Evolutionary conservation across 2,888 invertebrate genomes (phyloP), one percentile per base, ranked within the genome.

Genomic region (Baccha elongata): DNA sequence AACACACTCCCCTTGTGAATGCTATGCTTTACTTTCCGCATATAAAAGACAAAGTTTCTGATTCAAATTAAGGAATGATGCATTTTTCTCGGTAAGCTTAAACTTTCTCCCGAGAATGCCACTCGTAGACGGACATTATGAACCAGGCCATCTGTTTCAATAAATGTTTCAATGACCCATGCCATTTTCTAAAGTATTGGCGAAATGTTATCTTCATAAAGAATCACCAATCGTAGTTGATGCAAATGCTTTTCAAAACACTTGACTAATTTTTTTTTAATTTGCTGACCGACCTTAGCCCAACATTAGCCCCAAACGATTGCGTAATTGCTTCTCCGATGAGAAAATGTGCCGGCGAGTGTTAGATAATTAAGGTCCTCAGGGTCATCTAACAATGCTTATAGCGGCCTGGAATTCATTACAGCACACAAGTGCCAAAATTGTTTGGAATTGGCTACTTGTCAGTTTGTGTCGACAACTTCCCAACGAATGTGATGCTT

Each of bases 361-460:
- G 60, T 32, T 0, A 60, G 15, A 8, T 15, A 60, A 1, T 8
- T 10, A 15, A 44, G 10, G 7, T 60, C 42, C 6, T 44, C 58
- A 2, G 58, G 44, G 23, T 60, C 44, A 32, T 46, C 44, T 17
- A n/a, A 19, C 7, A 26, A n/a, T 1, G 60, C 44, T 1, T n/a
- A 44, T 19, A 60, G 11, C 11, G 60, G 44, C 3, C 19, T 3
- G 2, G 60, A 60, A n/a, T 46, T 60, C 29, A 60, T 17, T n/a
- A n/a, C n/a, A n/a, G n/a, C n/a, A n/a, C n/a, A n/a, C n/a, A n/a
- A n/a, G n/a, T n/a, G n/a, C n/a, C n/a, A n/a, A n/a, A n/a, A n/a
- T n/a, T n/a, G n/a, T n/a, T n/a, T n/a, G n/a, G n/a, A n/a, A n/a
- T n/a, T n/a, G n/a, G n/a, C n/a, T n/a, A n/a, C n/a, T n/a, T n/a